These are phyloP conservation scores for Tarsius wallacei DNA, from an alignment of 2,797 vertebrate genomes.

Conservation along the genomic window DNA sequence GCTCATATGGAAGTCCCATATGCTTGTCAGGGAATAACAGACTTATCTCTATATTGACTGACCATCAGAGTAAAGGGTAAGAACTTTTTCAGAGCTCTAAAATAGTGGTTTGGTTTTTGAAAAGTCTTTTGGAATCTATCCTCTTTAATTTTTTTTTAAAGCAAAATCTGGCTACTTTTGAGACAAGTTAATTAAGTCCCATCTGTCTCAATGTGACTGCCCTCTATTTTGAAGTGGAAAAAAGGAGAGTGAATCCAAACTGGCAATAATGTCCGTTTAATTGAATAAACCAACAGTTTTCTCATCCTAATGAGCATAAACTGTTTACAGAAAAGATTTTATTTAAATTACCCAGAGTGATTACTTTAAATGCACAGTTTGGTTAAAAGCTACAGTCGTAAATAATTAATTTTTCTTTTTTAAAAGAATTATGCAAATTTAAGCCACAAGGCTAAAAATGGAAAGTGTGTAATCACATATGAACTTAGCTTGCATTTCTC, in stretches of 20 bases:
- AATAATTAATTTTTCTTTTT: slow-evolving; percentile 84
- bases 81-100: slow-evolving; percentile 26
- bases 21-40: not conserved
- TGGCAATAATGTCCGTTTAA: slow-evolving; percentile 79
- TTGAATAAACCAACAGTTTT: slow-evolving; percentile 83
- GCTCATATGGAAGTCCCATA: not conserved
- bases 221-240: slow-evolving; percentile 61
- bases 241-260: slow-evolving; percentile 68
- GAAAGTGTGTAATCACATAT: slow-evolving; percentile 64
- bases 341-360: slow-evolving; percentile 81
- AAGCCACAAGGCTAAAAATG: slow-evolving; percentile 73
- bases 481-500: slow-evolving; percentile 62
- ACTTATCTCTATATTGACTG: slow-evolving; percentile 30
- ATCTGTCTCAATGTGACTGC: slow-evolving; percentile 72
- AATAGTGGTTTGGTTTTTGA: slow-evolving; percentile 48
- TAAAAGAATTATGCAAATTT: slow-evolving; percentile 81
- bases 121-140: slow-evolving; percentile 63
- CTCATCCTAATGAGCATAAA: slow-evolving; percentile 84
- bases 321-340: slow-evolving; percentile 85
- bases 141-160: slow-evolving; percentile 41
- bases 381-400: slow-evolving; percentile 83
- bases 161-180: slow-evolving; percentile 71
- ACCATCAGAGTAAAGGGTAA: slow-evolving; percentile 19
- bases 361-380: slow-evolving; percentile 84
- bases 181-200: slow-evolving; percentile 69